phyloP scores from a whole-genome alignment of 2,797 vertebrate species.

The Chelmon rostratus region DNA sequence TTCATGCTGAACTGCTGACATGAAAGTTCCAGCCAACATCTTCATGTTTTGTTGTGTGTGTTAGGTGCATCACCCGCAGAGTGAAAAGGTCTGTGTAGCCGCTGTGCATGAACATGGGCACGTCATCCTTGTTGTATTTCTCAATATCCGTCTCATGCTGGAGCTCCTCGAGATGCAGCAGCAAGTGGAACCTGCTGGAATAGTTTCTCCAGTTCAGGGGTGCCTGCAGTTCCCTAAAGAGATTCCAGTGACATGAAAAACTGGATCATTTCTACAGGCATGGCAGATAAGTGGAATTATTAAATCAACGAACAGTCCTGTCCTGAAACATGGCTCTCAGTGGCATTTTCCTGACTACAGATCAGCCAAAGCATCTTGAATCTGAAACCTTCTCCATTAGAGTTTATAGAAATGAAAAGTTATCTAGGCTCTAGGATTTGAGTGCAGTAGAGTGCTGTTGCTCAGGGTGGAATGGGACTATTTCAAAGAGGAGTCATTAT shows the following conservation, averaged over 20 bases:
- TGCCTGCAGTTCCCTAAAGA: conserved; percentile 42
- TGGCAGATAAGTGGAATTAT: not conserved
- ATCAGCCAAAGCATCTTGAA: not conserved
- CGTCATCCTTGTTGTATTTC: conserved; percentile 79
- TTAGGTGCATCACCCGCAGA: conserved; percentile 75
- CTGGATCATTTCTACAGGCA: not conserved
- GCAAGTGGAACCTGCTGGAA: conserved; percentile 79
- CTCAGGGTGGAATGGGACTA: conserved; percentile 8
- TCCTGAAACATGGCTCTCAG: not conserved
- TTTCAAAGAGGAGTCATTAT: conserved; percentile 5
- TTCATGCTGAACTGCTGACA: not conserved
- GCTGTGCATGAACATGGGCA: conserved; percentile 78
- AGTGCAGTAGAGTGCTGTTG: not conserved
- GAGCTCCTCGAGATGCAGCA: conserved; percentile 90
- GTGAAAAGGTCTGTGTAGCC: conserved; percentile 70
- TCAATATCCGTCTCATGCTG: conserved; percentile 87
- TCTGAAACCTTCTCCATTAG: not conserved
- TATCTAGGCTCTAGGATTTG: too few species aligned
- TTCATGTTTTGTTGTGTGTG: not conserved
- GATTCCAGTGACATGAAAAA: not conserved
- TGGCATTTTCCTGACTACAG: not conserved
- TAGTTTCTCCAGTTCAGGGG: conserved; percentile 84
- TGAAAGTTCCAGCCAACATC: not conserved
- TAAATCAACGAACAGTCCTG: not conserved
- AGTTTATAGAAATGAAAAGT: not conserved